Conservation (phyloP, 2,113 vertebrate genomes). For the Octodon degus region DNA sequence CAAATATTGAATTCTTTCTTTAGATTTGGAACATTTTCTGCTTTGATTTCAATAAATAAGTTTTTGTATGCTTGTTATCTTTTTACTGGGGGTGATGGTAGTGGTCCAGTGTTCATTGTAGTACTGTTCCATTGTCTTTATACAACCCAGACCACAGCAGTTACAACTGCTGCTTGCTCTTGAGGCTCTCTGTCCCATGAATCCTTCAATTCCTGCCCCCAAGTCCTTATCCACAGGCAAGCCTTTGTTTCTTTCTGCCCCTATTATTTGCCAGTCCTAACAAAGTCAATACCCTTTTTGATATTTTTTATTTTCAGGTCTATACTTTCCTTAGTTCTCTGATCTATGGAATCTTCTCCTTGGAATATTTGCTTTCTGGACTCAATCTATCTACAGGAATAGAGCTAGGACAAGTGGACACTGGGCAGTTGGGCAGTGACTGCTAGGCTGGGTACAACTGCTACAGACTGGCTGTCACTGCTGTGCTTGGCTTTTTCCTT, state of each 20-base stretch:
- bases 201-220: neutral
- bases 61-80: neutral
- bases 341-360: neutral
- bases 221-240: neutral
- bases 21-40: neutral
- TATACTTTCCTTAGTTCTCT: neutral
- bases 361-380: neutral
- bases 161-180: neutral
- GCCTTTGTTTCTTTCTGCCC: neutral
- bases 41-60: neutral
- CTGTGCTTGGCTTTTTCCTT: neutral
- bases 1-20: neutral
- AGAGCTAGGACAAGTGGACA: neutral
- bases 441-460: neutral
- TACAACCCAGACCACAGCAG: neutral
- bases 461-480: neutral
- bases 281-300: neutral
- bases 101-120: neutral
- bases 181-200: neutral
- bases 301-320: neutral
- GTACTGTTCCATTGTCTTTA: neutral
- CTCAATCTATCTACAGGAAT: neutral
- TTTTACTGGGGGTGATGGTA: neutral
- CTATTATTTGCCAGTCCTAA: neutral
- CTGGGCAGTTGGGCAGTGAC: neutral